phyloP scores from a whole-genome alignment of 2,113 vertebrate genomes.

The Notothenia coriiceps region DNA sequence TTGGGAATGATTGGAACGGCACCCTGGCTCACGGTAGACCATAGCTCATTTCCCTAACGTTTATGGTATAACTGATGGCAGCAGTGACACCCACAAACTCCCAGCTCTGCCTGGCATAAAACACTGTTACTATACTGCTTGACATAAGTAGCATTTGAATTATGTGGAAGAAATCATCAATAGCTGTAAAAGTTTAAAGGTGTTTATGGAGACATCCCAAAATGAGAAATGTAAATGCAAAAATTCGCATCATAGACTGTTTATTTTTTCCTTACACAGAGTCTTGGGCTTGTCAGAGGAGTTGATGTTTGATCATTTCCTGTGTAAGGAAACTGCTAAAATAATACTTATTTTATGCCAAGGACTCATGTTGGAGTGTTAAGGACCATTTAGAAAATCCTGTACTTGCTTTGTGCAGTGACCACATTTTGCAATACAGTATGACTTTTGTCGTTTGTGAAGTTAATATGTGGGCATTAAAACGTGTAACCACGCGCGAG shows the following conservation, averaged over 20 bases:
- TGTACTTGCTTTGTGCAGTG: neutral
- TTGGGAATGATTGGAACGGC: conserved; percentile 41
- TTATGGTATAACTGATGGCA: conserved; percentile 55
- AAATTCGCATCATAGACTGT: neutral
- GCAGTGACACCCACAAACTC: conserved; percentile 19
- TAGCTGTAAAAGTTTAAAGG: neutral
- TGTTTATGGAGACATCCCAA: neutral
- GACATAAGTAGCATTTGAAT: conserved; percentile 6
- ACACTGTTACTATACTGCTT: too few relatives aligned
- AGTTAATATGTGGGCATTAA: neutral
- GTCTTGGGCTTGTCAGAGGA: neutral
- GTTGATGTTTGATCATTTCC: conserved; percentile 48
- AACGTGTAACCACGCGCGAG: neutral
- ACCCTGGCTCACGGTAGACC: conserved; percentile 18
- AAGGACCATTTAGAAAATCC: neutral
- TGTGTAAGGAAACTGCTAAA: conserved; percentile 33
- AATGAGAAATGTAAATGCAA: neutral
- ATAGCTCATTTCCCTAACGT: conserved; percentile 55
- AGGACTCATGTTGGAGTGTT: neutral
- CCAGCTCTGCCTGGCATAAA: conserved; percentile 3
- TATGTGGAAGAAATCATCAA: neutral
- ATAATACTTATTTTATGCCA: neutral
- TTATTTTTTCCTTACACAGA: neutral
- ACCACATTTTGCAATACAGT: neutral
- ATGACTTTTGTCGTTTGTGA: too few relatives aligned